Conservation (phyloP, 2,797 vertebrate genomes). For the Malurus leucopterus region DNA sequence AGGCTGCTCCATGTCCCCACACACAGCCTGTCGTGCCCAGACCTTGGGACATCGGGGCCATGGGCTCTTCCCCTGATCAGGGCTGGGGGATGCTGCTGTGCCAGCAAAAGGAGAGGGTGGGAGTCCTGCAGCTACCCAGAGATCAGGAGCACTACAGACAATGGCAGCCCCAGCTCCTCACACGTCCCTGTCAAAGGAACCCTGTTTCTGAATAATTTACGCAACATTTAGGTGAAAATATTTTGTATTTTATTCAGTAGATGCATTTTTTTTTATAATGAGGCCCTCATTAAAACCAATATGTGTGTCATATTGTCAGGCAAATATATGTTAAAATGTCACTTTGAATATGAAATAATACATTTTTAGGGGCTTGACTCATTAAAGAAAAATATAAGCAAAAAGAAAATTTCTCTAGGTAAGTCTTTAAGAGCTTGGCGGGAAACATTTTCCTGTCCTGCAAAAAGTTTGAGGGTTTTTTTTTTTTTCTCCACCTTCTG, state of each 20-base stretch:
- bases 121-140: background rate
- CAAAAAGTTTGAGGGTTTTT: background rate
- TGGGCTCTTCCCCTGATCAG: rapidly evolving
- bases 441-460: background rate
- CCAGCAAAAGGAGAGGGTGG: background rate
- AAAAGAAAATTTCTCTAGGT: background rate
- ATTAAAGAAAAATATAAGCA: conserved; percentile 49
- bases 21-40: background rate
- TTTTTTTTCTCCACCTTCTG: rapidly evolving
- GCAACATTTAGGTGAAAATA: conserved; percentile 62
- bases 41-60: background rate
- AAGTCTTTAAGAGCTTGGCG: background rate
- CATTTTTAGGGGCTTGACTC: conserved; percentile 55
- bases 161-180: background rate
- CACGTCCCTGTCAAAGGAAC: conserved; percentile 34
- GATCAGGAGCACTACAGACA: background rate
- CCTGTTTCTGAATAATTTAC: conserved; percentile 59
- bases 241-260: conserved; percentile 65
- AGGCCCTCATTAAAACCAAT: conserved; percentile 63
- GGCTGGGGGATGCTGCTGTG: background rate
- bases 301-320: conserved; percentile 63
- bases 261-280: conserved; percentile 39
- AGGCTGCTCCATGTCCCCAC: rapidly evolving
- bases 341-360: conserved; percentile 60
- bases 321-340: conserved; percentile 70